phyloP scores from a whole-genome alignment of 1,140 invertebrate species.

The Tetramorium parvispinum region DNA sequence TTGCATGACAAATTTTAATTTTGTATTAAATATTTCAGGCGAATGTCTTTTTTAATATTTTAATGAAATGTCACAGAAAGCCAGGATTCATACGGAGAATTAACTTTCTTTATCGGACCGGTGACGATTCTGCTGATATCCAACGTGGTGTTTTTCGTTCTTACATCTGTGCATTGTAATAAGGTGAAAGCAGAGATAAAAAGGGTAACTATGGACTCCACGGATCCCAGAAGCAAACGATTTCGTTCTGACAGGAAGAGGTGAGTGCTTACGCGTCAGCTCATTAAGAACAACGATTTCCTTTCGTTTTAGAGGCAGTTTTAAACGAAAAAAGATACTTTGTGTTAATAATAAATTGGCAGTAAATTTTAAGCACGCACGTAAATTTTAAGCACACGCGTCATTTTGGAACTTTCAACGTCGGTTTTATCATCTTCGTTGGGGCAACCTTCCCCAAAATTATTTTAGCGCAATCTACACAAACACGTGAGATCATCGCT shows the following conservation, averaged over 20 bases:
- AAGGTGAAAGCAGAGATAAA: slow-evolving; percentile 90
- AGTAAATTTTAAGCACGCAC: not conserved
- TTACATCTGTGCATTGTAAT: slow-evolving; percentile 89
- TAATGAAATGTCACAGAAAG: slow-evolving; percentile 41
- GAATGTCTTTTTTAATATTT: not conserved
- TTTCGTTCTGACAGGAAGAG: slow-evolving; percentile 89
- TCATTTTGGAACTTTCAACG: not conserved
- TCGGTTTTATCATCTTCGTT: not conserved
- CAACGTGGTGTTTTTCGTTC: slow-evolving; percentile 89
- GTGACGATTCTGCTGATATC: slow-evolving; percentile 87
- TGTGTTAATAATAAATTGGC: not conserved
- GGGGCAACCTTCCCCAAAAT: not conserved
- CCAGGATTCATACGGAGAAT: slow-evolving; percentile 60
- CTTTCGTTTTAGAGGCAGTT: not conserved
- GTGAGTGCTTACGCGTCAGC: slow-evolving; percentile 81
- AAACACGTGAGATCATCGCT: not conserved
- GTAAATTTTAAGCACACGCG: not conserved
- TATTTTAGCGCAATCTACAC: not conserved
- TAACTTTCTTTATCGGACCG: slow-evolving; percentile 89
- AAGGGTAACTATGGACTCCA: slow-evolving; percentile 86
- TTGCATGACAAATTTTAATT: not conserved
- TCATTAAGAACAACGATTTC: not conserved
- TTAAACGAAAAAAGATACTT: slow-evolving; percentile 1
- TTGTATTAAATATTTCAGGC: not conserved
- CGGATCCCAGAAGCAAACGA: slow-evolving; percentile 84